A percentile compares a stretch with the other conserved stretches of the same genome.
These are phyloP conservation scores for Zaprionus vittiger DNA, from an alignment of 1,140 invertebrate species.

Conservation along the genomic window DNA sequence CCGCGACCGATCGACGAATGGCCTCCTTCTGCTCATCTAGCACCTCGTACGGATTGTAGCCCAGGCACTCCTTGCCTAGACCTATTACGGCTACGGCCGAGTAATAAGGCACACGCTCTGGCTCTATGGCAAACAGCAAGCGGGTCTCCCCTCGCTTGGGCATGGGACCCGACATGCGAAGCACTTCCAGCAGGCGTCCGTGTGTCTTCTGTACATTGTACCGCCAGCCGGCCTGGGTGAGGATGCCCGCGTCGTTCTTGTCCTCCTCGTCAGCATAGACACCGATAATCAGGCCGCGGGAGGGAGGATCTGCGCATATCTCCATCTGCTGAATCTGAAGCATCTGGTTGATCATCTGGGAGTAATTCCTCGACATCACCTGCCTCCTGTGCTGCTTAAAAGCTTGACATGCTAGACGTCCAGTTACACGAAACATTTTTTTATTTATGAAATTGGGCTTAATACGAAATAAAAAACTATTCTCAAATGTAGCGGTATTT, in stretches of 20 bases:
- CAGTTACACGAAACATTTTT: conserved; percentile 55
- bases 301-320: conserved; percentile 79
- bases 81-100: conserved; percentile 89
- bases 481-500: conserved; percentile 30
- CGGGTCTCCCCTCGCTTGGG: conserved; percentile 76
- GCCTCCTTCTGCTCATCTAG: conserved; percentile 89
- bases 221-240: conserved; percentile 71
- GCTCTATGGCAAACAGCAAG: conserved; percentile 82
- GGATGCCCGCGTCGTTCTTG: conserved; percentile 71
- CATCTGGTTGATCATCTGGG: conserved; percentile 79
- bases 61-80: conserved; percentile 87
- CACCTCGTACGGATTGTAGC: conserved; percentile 88
- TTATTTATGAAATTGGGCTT: conserved; percentile 19
- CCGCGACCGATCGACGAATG: conserved; percentile 89
- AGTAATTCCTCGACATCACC: conserved; percentile 35
- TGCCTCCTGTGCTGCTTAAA: not conserved
- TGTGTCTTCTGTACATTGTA: conserved; percentile 79
- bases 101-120: conserved; percentile 85
- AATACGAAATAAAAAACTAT: conserved; percentile 32
- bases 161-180: conserved; percentile 80
- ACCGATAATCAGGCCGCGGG: conserved; percentile 73
- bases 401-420: conserved; percentile 15
- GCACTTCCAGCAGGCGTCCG: conserved; percentile 74
- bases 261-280: conserved; percentile 82
- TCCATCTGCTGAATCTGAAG: conserved; percentile 75